phyloP scores from a whole-genome alignment of 2,888 invertebrate species.

The Ophraella communa region DNA sequence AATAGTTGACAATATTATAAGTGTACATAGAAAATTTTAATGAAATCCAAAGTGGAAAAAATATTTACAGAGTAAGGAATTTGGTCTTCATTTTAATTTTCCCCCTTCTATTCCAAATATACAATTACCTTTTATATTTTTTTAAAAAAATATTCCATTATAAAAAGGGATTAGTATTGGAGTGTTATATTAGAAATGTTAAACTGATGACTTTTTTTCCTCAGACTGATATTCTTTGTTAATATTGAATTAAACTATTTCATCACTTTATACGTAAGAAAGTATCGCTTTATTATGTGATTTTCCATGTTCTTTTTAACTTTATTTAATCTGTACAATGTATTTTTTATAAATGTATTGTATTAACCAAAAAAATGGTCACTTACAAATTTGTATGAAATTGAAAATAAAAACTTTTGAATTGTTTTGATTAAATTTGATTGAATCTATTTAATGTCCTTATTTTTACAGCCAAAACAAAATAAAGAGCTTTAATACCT shows the following conservation, averaged over 20 bases:
- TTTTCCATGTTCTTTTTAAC: background rate
- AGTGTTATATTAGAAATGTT: background rate
- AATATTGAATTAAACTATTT: background rate
- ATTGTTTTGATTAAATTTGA: no score
- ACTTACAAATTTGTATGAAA: no score
- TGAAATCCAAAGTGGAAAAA: background rate
- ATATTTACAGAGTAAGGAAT: background rate
- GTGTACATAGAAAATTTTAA: background rate
- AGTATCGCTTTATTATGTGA: background rate
- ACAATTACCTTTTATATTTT: background rate
- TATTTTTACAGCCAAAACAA: no score
- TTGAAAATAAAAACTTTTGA: no score
- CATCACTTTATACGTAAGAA: background rate
- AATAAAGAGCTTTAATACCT: no score
- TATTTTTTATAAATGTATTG: background rate
- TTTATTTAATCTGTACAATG: background rate
- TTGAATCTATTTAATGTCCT: no score
- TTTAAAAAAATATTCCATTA: background rate
- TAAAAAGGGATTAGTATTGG: background rate
- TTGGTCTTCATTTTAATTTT: background rate
- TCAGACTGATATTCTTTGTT: constrained; percentile 3
- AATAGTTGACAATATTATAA: no score
- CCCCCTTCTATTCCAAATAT: background rate
- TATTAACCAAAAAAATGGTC: no score
- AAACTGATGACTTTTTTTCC: no score